Base-by-base conservation (phyloP, 1,140 invertebrate genomes). In the Drosophila eugracilis region DNA sequence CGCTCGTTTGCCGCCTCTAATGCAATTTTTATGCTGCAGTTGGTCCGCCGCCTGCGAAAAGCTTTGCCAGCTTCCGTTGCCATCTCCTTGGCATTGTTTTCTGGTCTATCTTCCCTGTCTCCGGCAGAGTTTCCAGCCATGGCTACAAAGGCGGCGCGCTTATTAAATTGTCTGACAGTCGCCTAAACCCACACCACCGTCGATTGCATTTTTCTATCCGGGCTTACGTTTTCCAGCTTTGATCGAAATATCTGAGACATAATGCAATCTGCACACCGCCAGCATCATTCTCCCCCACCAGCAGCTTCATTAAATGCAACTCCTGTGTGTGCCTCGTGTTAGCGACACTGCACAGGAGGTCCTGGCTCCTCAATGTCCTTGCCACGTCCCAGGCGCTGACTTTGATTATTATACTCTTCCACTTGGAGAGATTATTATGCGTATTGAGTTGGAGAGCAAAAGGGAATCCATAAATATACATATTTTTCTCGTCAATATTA, bases 11-110 rank as follows among this genome's bases (percentile, higher is more conserved):
- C 53, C 59, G 50, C 57, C 32, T 37, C 81, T 85, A 85, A 85
- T 85, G 80, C 80, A 86, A 85, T 85, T 86, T 74, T 80, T 86
- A 85, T 80, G 80, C 81, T 80, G 80, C 81, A 77, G 60, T 86
- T 62, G 67, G 45, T 72, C 39, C 19, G 26, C 22, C 47, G 41
- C 28, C 22, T 54, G 69, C 17, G n/a, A 28, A 63, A 63, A 74
- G 66, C 60, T 36, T 30, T 30, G 44, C 49, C 50, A 79, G 62
- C 66, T 86, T 80, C 81, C 81, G 81, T 62, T 74, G 41, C 41
- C 52, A 39, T 26, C 22, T 48, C 41, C 39, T 47, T 67, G 42
- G 34, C 50, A 75, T 85, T 84, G 80, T 86, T 57, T 80, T 53
- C 44, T 49, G 15, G 36, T 53, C 44, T 49, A n/a, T 30, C 49